Evolutionary conservation across 2,113 vertebrate genomes (phyloP).

Genomic region (Planiliza haematocheilus): DNA sequence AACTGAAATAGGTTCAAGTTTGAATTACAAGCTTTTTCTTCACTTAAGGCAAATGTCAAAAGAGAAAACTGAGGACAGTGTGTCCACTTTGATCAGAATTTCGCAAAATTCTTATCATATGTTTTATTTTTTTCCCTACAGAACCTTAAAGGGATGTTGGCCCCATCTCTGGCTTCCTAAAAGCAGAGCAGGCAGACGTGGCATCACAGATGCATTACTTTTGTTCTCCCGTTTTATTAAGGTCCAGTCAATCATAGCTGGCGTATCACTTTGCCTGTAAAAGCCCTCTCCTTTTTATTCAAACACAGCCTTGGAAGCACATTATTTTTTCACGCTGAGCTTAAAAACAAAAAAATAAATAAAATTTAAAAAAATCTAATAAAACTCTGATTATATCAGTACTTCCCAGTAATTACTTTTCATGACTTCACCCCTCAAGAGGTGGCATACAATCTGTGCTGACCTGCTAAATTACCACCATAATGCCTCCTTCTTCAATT

Average conservation of each 20-base stretch:
- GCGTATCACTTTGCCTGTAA: neutral
- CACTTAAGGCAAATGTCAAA: too few species aligned
- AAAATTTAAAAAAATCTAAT: constrained; percentile 28
- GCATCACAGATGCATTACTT: neutral
- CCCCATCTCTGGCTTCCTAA: neutral
- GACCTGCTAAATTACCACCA: constrained; percentile 55
- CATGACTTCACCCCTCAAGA: constrained; percentile 53
- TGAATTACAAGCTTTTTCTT: too few species aligned
- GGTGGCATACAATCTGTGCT: constrained; percentile 42
- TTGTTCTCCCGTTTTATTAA: neutral
- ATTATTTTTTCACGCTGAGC: neutral
- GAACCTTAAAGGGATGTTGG: neutral
- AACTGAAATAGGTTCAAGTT: too few species aligned
- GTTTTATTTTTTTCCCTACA: constrained; percentile 4
- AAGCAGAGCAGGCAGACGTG: neutral
- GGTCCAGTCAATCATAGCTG: neutral
- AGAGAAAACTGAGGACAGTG: too few species aligned
- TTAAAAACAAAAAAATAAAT: constrained; percentile 41
- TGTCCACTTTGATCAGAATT: too few species aligned
- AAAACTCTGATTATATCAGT: constrained; percentile 55
- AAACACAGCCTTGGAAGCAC: neutral
- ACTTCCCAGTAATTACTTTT: constrained; percentile 63
- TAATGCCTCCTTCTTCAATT: constrained; percentile 50
- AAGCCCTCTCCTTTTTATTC: neutral
- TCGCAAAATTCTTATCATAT: too few species aligned